A percentile compares a stretch with the other conserved stretches of the same genome.
Conservation (phyloP, 2,113 vertebrate genomes). For the Mastomys coucha region DNA sequence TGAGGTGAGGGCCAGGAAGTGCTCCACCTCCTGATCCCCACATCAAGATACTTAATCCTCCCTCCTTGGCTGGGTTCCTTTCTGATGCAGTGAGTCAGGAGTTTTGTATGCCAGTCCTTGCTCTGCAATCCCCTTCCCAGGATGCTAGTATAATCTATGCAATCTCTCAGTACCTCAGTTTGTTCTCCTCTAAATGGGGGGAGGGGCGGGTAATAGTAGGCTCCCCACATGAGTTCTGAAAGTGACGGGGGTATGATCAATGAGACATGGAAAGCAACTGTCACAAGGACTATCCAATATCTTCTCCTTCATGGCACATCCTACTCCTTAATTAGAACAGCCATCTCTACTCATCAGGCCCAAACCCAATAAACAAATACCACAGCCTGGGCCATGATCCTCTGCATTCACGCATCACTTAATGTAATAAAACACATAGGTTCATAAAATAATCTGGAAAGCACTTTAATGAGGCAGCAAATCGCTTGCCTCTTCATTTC, state of each 20-base stretch:
- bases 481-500: neutral
- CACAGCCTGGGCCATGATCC: neutral
- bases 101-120: rapidly evolving
- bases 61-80: neutral
- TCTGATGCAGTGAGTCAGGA: neutral
- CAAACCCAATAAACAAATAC: neutral
- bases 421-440: neutral
- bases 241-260: rapidly evolving
- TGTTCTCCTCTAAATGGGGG: neutral
- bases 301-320: rapidly evolving
- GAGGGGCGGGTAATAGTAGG: too few species aligned
- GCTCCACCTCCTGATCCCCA: neutral
- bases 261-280: rapidly evolving
- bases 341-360: neutral
- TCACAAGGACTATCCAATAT: rapidly evolving
- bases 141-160: neutral
- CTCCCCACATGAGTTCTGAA: neutral
- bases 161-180: neutral
- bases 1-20: neutral
- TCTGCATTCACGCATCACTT: neutral
- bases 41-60: neutral
- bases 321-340: neutral
- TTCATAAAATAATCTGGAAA: neutral
- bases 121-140: neutral
- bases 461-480: neutral